Conservation (phyloP, 1,140 invertebrate genomes). For the Pararge aegeria region DNA sequence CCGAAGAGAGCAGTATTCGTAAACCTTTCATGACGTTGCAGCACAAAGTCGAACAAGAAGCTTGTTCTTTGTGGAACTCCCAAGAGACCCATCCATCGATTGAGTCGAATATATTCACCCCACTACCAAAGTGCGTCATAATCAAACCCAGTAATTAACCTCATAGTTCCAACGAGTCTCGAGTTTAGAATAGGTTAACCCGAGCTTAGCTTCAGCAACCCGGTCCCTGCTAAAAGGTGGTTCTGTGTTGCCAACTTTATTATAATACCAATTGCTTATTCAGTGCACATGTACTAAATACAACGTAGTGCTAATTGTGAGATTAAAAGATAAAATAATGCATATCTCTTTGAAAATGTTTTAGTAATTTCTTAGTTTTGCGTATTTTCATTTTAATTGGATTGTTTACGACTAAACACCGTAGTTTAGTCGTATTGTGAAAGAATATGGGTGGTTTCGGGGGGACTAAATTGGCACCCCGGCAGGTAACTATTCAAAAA, state of each 20-base stretch:
- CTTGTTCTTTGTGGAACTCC: no score
- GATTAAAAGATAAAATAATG: background rate
- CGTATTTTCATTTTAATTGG: background rate
- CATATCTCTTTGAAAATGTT: no score
- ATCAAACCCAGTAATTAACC: constrained; percentile 12
- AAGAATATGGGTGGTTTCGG: no score
- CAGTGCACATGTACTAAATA: constrained; percentile 2
- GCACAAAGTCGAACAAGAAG: no score
- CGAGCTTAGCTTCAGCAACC: background rate
- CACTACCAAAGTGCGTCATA: background rate
- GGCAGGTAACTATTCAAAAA: no score
- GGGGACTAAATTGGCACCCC: no score
- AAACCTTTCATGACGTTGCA: no score
- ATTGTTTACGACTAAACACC: background rate
- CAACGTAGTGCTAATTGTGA: background rate
- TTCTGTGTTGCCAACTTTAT: constrained; percentile 6
- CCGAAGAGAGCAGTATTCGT: no score
- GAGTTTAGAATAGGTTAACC: constrained; percentile 11
- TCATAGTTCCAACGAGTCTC: constrained; percentile 8
- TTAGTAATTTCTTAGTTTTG: background rate
- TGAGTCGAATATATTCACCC: background rate
- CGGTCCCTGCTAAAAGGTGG: background rate
- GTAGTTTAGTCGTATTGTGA: no score
- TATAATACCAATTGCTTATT: constrained; percentile 2
- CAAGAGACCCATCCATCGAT: no score